Percentiles rank a stretch among this genome's conserved stretches.
Conservation (phyloP, 2,113 vertebrate species). For the Eira barbara region DNA sequence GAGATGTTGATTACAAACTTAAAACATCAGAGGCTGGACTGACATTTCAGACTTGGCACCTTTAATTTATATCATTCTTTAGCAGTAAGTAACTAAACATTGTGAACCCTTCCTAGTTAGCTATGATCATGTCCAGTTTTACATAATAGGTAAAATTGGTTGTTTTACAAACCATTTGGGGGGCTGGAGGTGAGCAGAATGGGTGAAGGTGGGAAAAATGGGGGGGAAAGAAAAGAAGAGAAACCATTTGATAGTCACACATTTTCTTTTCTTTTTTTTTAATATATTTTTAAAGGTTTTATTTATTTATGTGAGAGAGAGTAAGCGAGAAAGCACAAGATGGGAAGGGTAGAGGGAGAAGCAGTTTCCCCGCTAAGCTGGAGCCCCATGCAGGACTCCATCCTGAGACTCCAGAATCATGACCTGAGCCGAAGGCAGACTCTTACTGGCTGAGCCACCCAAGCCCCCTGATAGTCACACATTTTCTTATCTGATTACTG, state of each 20-base stretch:
- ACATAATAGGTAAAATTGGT: neutral
- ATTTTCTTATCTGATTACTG: neutral
- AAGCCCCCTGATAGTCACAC: neutral
- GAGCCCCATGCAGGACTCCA: neutral
- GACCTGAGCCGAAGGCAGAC: neutral
- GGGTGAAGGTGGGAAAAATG: neutral
- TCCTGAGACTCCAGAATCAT: neutral
- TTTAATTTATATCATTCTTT: conserved; percentile 10
- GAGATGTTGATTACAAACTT: neutral
- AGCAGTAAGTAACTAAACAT: neutral
- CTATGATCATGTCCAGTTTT: neutral
- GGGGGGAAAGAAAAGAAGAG: neutral
- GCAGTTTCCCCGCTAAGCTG: no score
- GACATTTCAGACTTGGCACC: neutral
- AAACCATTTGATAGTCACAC: neutral
- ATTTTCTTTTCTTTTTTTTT: neutral
- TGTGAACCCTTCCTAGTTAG: neutral
- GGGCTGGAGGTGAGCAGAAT: neutral
- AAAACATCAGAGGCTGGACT: neutral
- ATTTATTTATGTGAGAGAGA: neutral
- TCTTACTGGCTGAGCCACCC: no score
- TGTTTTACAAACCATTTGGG: neutral
- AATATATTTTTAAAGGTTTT: neutral
- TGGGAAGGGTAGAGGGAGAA: neutral
- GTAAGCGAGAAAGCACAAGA: no score